Evolutionary conservation across 2,113 vertebrate species (phyloP).

Genomic region (Mastomys natalensis): DNA sequence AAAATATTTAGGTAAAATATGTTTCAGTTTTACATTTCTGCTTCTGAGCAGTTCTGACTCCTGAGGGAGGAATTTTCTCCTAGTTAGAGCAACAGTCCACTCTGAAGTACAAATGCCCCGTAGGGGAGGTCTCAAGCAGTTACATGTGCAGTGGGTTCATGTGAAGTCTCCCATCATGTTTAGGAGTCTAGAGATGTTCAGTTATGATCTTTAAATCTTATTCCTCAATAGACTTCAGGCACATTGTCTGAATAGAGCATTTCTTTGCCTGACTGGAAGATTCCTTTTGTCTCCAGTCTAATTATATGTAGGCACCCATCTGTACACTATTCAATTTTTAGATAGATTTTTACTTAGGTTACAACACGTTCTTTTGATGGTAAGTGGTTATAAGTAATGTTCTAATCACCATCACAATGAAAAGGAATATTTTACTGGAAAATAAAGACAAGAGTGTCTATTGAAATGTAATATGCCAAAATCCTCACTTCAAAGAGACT

Average conservation of each 20-base stretch:
- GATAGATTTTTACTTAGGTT: constrained; percentile 18
- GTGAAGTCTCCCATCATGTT: neutral
- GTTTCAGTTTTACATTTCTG: neutral
- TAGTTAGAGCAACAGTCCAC: neutral
- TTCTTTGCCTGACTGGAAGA: constrained; percentile 42
- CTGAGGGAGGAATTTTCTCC: neutral
- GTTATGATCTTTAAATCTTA: neutral
- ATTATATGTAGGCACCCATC: constrained; percentile 41
- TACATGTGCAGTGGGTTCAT: neutral
- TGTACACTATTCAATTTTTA: constrained; percentile 42
- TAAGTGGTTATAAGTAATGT: constrained; percentile 42
- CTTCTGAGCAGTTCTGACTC: neutral
- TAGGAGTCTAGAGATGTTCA: neutral
- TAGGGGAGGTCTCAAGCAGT: neutral
- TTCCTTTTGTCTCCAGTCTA: constrained; percentile 45
- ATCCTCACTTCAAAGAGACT: constrained; percentile 40
- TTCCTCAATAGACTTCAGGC: neutral
- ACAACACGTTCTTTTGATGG: constrained; percentile 45
- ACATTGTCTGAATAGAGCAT: constrained; percentile 21
- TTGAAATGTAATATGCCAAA: constrained; percentile 22
- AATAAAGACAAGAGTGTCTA: constrained; percentile 39
- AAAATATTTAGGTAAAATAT: constrained; percentile 1
- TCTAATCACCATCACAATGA: constrained; percentile 61
- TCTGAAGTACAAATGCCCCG: neutral
- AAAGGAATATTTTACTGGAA: constrained; percentile 53